Percentiles rank a stretch among this genome's conserved stretches.
Conservation (phyloP, 1,140 invertebrate genomes). For the Cydia fagiglandana region DNA sequence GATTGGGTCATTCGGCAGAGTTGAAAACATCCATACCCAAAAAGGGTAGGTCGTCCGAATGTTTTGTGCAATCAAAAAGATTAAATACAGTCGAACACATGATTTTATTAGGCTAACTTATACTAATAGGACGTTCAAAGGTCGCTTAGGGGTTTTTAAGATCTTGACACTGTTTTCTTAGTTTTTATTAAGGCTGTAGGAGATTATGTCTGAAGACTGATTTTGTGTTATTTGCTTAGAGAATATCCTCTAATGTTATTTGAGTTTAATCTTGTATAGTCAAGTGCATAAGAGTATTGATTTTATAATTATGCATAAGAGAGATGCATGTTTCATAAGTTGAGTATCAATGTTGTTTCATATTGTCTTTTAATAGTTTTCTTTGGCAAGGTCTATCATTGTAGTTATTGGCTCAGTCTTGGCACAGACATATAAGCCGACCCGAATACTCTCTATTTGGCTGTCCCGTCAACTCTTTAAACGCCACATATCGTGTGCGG, state of each 20-base stretch:
- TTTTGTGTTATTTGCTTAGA: neutral
- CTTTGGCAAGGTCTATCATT: too few species aligned
- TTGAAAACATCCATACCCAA: neutral
- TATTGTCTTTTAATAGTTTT: too few species aligned
- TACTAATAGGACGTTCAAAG: neutral
- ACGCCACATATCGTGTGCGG: too few species aligned
- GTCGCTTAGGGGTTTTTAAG: neutral
- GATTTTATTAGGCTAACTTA: slow-evolving; percentile 13
- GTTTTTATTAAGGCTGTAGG: neutral
- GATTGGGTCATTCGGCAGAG: neutral
- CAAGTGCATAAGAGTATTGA: neutral
- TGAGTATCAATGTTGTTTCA: too few species aligned
- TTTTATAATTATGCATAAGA: neutral
- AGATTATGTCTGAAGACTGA: neutral
- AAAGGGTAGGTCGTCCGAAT: neutral
- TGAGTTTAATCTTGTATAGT: neutral
- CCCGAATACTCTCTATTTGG: too few species aligned
- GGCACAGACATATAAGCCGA: too few species aligned
- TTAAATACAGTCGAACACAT: neutral
- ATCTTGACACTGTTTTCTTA: neutral
- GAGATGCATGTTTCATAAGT: too few species aligned
- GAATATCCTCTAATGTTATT: too few species aligned
- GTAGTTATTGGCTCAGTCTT: too few species aligned
- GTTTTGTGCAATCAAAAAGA: slow-evolving; percentile 6
- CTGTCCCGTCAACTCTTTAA: too few species aligned